These are phyloP conservation scores for Antechinus flavipes DNA, from an alignment of 2,113 vertebrate genomes.

Conservation along the genomic window DNA sequence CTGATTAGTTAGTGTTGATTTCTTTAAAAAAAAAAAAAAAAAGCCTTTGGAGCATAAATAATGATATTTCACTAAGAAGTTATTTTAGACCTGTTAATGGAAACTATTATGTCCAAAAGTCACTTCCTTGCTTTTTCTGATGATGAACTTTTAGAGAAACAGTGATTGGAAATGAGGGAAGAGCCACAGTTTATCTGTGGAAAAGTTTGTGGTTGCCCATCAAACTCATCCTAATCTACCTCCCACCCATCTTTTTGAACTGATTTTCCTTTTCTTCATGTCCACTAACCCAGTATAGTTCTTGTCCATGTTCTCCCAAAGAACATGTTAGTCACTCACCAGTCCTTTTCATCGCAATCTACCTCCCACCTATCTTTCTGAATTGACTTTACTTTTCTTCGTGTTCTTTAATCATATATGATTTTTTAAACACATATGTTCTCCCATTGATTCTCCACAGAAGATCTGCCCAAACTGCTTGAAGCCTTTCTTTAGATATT, in stretches of 20 bases:
- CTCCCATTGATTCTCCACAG: background rate
- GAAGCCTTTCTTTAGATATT: background rate
- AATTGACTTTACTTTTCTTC: background rate
- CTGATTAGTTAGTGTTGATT: background rate
- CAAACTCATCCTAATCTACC: background rate
- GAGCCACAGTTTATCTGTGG: background rate
- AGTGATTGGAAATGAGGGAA: background rate
- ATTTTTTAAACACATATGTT: background rate
- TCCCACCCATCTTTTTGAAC: background rate
- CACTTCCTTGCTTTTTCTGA: background rate
- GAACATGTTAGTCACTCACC: background rate
- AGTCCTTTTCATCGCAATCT: background rate
- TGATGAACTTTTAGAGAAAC: background rate
- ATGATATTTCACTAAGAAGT: background rate
- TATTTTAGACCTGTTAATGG: background rate
- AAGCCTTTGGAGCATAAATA: background rate
- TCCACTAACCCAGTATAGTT: background rate
- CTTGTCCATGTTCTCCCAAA: background rate
- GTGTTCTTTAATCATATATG: background rate
- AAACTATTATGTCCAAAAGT: background rate
- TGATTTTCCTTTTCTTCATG: background rate
- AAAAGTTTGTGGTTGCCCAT: background rate
- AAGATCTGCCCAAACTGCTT: background rate
- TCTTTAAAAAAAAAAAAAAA: background rate
- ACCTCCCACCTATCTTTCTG: background rate